Evolutionary conservation across 2,797 vertebrate genomes (phyloP).

Genomic region (Leptodactylus fallax): DNA sequence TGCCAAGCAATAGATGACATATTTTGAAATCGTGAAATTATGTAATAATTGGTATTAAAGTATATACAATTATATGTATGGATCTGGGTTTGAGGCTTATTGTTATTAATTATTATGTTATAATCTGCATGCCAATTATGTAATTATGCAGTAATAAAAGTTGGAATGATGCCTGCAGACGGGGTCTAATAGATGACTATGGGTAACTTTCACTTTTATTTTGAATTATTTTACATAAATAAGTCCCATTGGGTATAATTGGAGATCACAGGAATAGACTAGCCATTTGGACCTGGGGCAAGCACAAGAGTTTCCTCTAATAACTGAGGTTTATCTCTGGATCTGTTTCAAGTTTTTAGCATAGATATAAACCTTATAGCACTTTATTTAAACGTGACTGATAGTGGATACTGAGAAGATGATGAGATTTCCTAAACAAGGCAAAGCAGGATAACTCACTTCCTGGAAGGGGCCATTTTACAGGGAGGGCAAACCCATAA

Average conservation of each 20-base stretch:
- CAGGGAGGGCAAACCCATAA: too few relatives aligned
- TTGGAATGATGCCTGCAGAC: not conserved
- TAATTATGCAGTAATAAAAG: not conserved
- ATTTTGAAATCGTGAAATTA: not conserved
- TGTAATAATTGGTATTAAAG: not conserved
- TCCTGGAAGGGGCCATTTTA: too few relatives aligned
- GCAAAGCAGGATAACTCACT: not conserved
- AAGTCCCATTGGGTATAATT: not conserved
- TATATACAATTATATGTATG: not conserved
- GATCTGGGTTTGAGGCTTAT: not conserved
- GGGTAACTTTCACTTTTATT: not conserved
- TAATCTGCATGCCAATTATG: not conserved
- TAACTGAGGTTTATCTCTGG: not conserved
- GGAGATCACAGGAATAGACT: not conserved
- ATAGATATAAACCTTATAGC: not conserved
- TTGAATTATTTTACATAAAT: conserved; percentile 1
- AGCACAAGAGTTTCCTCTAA: not conserved
- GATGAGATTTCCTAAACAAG: too few relatives aligned
- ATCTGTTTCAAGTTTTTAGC: not conserved
- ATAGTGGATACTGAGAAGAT: too few relatives aligned
- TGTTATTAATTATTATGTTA: not conserved
- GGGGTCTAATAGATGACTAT: conserved; percentile 10
- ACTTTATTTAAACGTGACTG: too few relatives aligned
- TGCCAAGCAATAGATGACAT: not conserved
- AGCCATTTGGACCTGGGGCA: not conserved